phyloP scores from a whole-genome alignment of 2,797 vertebrate genomes.

The Anguilla pacifica region DNA sequence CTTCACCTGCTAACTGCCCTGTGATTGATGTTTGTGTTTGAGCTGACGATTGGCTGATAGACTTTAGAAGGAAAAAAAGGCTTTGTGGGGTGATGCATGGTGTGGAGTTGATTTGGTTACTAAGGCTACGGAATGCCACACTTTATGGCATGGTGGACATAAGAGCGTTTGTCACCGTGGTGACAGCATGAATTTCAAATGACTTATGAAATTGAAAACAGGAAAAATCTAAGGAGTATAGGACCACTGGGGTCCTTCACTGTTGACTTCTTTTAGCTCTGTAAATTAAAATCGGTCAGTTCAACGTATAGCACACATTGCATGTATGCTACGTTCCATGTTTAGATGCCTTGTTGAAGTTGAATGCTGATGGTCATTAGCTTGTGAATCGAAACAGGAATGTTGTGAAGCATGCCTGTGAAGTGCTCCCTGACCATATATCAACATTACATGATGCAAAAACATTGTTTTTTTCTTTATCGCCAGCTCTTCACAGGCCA shows the following conservation, averaged over 20 bases:
- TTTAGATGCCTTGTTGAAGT: not conserved
- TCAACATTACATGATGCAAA: not conserved
- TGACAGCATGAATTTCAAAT: not conserved
- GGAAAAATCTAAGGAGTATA: not conserved
- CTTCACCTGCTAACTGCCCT: not conserved
- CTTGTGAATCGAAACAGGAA: not conserved
- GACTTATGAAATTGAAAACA: not conserved
- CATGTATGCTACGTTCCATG: not conserved
- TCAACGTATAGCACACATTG: not conserved
- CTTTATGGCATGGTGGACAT: not conserved
- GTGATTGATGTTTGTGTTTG: not conserved
- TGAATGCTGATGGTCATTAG: not conserved
- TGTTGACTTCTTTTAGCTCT: not conserved
- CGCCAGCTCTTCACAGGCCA: not conserved
- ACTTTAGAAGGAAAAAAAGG: slow-evolving; percentile 38
- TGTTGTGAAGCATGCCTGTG: not conserved
- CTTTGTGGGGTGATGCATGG: slow-evolving; percentile 16
- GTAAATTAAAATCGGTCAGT: not conserved
- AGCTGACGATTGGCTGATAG: slow-evolving; percentile 55
- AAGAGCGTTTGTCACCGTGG: not conserved
- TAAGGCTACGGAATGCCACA: slow-evolving; percentile 61
- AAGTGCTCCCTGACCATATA: not conserved
- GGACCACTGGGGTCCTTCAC: not conserved
- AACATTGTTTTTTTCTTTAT: not conserved
- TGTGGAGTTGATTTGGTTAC: slow-evolving; percentile 59